Base-by-base conservation (phyloP, 2,888 invertebrate genomes). In the Crioceris asparagi region DNA sequence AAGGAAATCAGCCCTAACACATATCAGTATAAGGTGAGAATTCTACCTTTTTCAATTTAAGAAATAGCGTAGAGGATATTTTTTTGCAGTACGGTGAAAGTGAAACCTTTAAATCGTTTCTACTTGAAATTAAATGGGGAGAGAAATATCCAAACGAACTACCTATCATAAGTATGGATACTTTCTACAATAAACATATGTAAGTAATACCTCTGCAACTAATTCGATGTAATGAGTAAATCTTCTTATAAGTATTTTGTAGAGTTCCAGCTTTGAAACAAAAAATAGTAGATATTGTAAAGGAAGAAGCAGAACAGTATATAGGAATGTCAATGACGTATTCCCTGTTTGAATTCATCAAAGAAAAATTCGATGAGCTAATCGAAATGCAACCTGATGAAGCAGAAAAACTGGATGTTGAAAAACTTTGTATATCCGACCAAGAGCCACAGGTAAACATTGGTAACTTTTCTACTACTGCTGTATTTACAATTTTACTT, bases 311-410 rank as follows among this genome's bases (percentile, higher is more conserved):
- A 0, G 78, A 84, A 26, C 82, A 84, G 52, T 83, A 84, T 72
- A 54, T 90, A 11, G 93, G 91, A 1, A 83, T 82, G 66, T 90
- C 91, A 2, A 92, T 93, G 91, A 94, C 92, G 0, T 96, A 90
- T 58, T 86, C 91, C 0, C 64, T 96, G 35, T 90, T 96, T 60
- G 93, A 96, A 65, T 86, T 79, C 61, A 70, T 88, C 11, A 90
- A 90, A 61, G 93, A 94, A 59, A 81, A 80, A 54, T 71, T 78
- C 19, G 65, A 76, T 0, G 79, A 82, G 35, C 61, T 93, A 35
- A 66, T 87, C 6, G 67, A 70, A 0, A 75, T 74, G 1, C 90
- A 91, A 60, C 77, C 82, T 1, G 79, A 82, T 10, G 33, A 45
- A 6, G 35, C 59, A 27, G 56, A 66, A 50, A 49, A 68, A 57